Base-by-base conservation (phyloP, 2,797 vertebrate genomes). In the Etheostoma perlongum region DNA sequence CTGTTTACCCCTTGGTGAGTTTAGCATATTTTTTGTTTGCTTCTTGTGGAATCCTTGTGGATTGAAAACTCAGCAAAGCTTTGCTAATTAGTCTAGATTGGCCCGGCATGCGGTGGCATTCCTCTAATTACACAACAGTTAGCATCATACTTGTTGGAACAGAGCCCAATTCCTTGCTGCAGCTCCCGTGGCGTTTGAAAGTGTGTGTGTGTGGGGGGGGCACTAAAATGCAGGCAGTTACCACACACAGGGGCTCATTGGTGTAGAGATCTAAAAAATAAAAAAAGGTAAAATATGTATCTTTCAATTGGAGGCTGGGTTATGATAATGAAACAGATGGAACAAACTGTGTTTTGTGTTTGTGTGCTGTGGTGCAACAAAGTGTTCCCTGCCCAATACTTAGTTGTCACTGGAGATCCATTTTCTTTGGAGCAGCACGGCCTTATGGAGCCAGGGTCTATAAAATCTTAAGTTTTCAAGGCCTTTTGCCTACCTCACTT, bases 71-170 rank as follows among this genome's bases (percentile, higher is more conserved):
- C 76, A 66, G 77, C 55, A 79, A 76, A 87, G 83, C 87, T 87
- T 85, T 81, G 73, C 70, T 89, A 88, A 91, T 90, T 88, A 85
- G 80, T 59, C 9, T 14, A 33, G 79, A 77, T 81, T 76, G 67
- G 65, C 73, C 48, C 74, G 46, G 79, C 85, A 21, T 81, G 78
- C 62, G 40, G 59, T 46, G 46, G 65, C 69, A 72, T 70, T 73
- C 51, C 36, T 82, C 81, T 81, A 77, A 88, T 85, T 79, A 63
- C 81, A 57, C 55, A 54, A 14, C 61, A 76, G 78, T 75, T 42
- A 49, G 30, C 59, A 74, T 79, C 73, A 51, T 0, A 67, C 64
- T 71, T 81, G 72, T 16, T 69, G 30, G 74, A 78, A 84, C 75
- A 57, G 25, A 83, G 78, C 54, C 46, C 12, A 14, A 21, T 46